Evolutionary conservation across 2,888 invertebrate species (phyloP), one percentile per base, ranked within the genome.

Genomic region (Megaustenia siamemsis): DNA sequence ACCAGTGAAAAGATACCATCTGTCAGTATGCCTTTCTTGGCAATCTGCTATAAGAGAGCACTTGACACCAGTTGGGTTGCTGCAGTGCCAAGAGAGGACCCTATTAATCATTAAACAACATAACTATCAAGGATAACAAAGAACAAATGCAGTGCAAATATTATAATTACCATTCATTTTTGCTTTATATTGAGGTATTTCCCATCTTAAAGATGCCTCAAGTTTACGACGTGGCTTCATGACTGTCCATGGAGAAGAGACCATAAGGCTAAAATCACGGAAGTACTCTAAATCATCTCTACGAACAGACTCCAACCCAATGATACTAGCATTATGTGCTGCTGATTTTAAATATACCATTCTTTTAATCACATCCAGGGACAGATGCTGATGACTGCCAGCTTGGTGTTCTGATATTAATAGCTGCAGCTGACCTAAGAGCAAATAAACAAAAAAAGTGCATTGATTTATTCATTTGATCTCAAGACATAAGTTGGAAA

Each of bases 231-330:
- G 87, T n/a, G 76, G 81, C 38, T 88, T 88, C 56, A 83, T 86
- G 18, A 88, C 63, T 21, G 60, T 82, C 90, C 90, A 90, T 5
- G 90, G 90, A n/a, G 85, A 79, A 24, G 85, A 81, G 0, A 90
- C 84, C 24, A 90, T 53, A 63, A 83, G 85, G 28, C 81, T 76
- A 71, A 90, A 88, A 40, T 88, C 88, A 79, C 88, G 86, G 82
- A 88, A 92, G 81, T 92, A 92, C 8, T 87, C 73, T 43, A 87
- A 86, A 82, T 91, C 91, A 86, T 90, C 90, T 28, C 79, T 88
- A 43, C 60, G 73, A n/a, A 91, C 91, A 86, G 87, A 88, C 32
- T 88, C 86, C 24, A 90, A 53, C 28, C 91, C 90, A 43, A 84
- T 63, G 1, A 86, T 82, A 73, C 89, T 86, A 4, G 88, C 86